phyloP scores from a whole-genome alignment of 2,113 vertebrate species.

The Malurus melanocephalus region DNA sequence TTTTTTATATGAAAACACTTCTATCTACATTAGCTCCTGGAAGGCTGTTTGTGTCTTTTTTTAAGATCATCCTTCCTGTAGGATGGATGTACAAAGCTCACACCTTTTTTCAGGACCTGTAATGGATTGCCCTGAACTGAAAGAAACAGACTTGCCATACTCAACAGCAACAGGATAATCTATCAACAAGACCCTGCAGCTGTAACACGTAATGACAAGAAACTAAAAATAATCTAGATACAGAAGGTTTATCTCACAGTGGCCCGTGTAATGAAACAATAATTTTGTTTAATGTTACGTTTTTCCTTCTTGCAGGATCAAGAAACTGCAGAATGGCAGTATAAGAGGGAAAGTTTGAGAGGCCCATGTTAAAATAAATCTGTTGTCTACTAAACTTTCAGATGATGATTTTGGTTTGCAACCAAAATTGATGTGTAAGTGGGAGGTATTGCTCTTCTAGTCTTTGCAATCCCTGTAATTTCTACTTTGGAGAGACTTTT shows the following conservation, averaged over 20 bases:
- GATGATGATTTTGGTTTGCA: neutral
- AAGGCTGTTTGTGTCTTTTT: neutral
- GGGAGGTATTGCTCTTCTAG: neutral
- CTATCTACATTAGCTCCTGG: neutral
- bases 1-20: neutral
- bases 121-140: neutral
- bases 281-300: neutral
- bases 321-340: neutral
- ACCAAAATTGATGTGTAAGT: neutral
- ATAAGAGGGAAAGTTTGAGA: neutral
- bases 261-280: neutral
- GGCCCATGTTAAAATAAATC: neutral
- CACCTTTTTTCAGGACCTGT: neutral
- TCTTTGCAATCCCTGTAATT: neutral
- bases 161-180: neutral
- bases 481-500: neutral
- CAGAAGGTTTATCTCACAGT: neutral
- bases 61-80: neutral
- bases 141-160: neutral
- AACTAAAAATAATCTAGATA: neutral
- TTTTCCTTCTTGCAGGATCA: accelerated
- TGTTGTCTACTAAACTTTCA: neutral
- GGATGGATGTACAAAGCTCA: neutral
- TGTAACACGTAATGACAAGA: neutral
- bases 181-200: neutral